Conservation (phyloP, 2,797 vertebrate genomes). For the Lagodon rhomboides region DNA sequence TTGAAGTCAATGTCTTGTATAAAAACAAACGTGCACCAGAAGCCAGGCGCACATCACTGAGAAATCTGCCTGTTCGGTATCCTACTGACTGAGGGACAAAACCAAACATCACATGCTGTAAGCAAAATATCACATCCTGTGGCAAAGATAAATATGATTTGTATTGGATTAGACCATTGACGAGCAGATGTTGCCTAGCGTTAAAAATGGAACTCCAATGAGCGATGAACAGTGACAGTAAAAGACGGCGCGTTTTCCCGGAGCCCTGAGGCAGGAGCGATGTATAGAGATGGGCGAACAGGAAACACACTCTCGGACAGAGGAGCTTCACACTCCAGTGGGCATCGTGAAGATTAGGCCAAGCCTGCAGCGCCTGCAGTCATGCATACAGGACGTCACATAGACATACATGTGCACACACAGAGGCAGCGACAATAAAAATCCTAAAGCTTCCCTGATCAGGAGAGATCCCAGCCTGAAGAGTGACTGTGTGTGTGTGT, state of each 20-base stretch:
- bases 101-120: not conserved
- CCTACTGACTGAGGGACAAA: not conserved
- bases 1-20: not conserved
- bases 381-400: constrained; percentile 54
- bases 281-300: constrained; percentile 45
- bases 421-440: constrained; percentile 35
- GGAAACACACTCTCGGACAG: constrained; percentile 62
- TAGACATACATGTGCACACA: not conserved
- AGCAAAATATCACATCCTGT: not conserved
- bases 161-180: not conserved
- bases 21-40: not conserved
- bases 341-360: constrained; percentile 62
- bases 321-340: constrained; percentile 68
- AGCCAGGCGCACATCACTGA: not conserved
- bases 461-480: constrained; percentile 50
- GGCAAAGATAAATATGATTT: constrained; percentile 3
- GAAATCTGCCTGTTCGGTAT: not conserved
- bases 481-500: constrained; percentile 19
- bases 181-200: too few species aligned
- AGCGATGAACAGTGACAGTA: constrained; percentile 15
- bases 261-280: constrained; percentile 39
- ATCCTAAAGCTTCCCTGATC: constrained; percentile 44
- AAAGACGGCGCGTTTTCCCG: not conserved
- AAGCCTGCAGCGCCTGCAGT: constrained; percentile 64
- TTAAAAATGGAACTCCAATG: constrained; percentile 1